phyloP scores from a whole-genome alignment of 1,140 invertebrate species.

The Cecropterus lyciades region DNA sequence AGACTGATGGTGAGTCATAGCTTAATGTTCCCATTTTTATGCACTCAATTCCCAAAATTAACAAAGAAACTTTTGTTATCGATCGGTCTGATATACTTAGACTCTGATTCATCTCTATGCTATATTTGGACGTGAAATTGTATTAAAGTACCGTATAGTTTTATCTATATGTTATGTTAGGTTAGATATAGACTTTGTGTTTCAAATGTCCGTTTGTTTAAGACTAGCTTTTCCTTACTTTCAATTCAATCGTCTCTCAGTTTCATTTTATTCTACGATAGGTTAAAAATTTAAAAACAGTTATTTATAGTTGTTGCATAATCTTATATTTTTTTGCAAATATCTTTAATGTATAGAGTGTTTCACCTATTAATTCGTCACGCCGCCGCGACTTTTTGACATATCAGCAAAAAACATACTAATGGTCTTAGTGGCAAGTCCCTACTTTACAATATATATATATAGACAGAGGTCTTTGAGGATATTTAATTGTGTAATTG shows the following conservation, averaged over 20 bases:
- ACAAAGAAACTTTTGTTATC: neutral
- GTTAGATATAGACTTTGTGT: no score
- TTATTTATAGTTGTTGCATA: no score
- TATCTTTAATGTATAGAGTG: neutral
- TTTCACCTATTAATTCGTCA: neutral
- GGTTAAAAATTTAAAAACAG: no score
- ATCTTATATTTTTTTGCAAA: no score
- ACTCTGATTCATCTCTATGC: no score
- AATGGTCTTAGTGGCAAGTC: neutral
- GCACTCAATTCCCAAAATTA: conserved; percentile 5
- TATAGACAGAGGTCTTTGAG: neutral
- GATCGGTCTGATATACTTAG: neutral
- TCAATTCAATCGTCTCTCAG: no score
- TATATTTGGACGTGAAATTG: no score
- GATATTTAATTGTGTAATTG: conserved; percentile 11
- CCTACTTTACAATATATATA: neutral
- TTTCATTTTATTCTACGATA: no score
- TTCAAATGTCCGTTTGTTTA: no score
- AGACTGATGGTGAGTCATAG: conserved; percentile 32
- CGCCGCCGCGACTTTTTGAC: neutral
- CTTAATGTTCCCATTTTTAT: conserved; percentile 26
- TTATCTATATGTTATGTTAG: no score
- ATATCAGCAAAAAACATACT: neutral
- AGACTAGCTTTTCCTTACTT: no score
- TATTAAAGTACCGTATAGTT: no score